Evolutionary conservation across 2,888 invertebrate genomes (phyloP).

Genomic region (Perizoma affinitatum): DNA sequence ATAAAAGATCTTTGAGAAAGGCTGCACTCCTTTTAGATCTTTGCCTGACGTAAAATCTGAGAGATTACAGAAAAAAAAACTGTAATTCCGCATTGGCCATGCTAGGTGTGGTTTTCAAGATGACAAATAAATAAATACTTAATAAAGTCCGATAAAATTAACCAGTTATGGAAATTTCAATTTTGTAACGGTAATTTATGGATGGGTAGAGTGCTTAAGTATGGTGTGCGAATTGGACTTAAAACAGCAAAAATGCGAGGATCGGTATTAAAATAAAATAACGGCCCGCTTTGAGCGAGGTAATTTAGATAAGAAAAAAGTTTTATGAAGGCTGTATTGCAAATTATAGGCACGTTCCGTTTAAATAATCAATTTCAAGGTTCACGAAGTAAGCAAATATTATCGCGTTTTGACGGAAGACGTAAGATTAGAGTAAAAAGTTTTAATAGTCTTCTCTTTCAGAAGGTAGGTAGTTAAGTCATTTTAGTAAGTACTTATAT

Average conservation of each 20-base stretch:
- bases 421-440: constrained; percentile 1
- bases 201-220: neutral
- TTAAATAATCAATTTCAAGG: constrained; percentile 26
- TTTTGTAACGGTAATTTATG: neutral
- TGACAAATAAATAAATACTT: too few relatives aligned
- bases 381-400: constrained; percentile 18
- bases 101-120: too few relatives aligned
- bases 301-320: constrained; percentile 27
- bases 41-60: too few relatives aligned
- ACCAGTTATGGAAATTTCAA: neutral
- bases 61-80: too few relatives aligned
- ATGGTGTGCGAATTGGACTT: constrained; percentile 7
- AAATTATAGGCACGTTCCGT: constrained; percentile 23
- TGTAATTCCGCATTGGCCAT: too few relatives aligned
- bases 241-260: constrained; percentile 15
- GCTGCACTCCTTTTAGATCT: too few relatives aligned
- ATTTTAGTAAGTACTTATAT: too few relatives aligned
- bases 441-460: neutral
- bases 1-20: too few relatives aligned
- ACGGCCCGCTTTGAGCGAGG: constrained; percentile 9
- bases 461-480: too few relatives aligned
- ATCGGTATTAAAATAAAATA: constrained; percentile 15
- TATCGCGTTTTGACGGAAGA: constrained; percentile 12
- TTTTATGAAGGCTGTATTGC: constrained; percentile 21
- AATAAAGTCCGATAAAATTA: too few relatives aligned